Evolutionary conservation across 2,113 vertebrate genomes (phyloP), one percentile per base, ranked within the genome.

Genomic region (Hassar affinis): DNA sequence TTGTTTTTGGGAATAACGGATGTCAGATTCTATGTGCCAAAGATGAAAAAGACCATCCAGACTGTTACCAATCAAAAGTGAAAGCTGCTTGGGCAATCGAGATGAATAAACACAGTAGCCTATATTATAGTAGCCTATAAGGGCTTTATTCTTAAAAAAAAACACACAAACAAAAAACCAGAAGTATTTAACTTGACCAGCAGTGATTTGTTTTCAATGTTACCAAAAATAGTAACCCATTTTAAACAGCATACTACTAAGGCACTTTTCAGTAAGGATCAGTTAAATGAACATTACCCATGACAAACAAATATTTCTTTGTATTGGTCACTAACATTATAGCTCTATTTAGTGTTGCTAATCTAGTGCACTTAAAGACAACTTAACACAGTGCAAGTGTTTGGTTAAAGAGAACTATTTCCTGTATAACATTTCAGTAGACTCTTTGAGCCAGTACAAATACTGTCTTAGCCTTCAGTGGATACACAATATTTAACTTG

Each of bases 181-280:
- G 2, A 42, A 42, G 11, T 51, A 51, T 51, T 51, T 51, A 51
- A 51, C 12, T 51, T 51, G 49, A 51, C 49, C 49, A 51, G 12
- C 49, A 51, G 12, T 12, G 12, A 51, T 51, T 51, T 51, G 49
- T 12, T 12, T 51, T 51, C 10, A 51, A 51, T 14, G 11, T 51
- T 51, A 51, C 49, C 10, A 80, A 30, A 62, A 62, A 62, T 33
- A 11, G 20, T 33, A 61, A 82, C 35, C 4, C 4, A 82, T 30
- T 51, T 22, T 68, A 27, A 72, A 49, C 12, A 51, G 66, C 18
- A 59, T 57, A 20, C 68, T 10, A 51, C 15, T 8, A 61, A 74
- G 77, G 77, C 66, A 80, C 77, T 51, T 78, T 52, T 59, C 38
- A 84, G 0, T 68, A 79, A 49, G 18, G 59, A 79, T 22, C 4